Base-by-base conservation (phyloP, 2,797 vertebrate genomes). In the Sebastes oblongus region DNA sequence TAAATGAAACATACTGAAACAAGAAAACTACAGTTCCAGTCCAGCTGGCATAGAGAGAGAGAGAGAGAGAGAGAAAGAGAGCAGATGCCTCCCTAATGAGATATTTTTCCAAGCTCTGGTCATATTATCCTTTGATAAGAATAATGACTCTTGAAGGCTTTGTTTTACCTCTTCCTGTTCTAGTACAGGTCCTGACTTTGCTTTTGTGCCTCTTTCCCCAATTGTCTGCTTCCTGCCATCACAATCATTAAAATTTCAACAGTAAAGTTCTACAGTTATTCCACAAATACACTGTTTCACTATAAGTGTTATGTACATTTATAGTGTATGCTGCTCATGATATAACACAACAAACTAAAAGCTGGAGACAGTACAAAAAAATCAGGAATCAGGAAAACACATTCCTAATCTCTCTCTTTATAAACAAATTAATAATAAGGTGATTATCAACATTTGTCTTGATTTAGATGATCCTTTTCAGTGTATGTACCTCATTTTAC, bases 81-180 rank as follows among this genome's bases (percentile, higher is more conserved):
- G 59, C 82, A 86, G 64, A 79, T 81, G 61, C 69, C 68, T 81
- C 24, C 4, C 78, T 84, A 80, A 86, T 91, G 83, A 82, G 64
- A 60, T 54, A 27, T 65, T 80, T 80, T n/a, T 24, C 52, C 3
- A 18, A 75, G 30, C 16, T 18, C 56, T 24, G 22, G 36, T 66
- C 74, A 25, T 34, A n/a, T 16, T 39, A 25, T 74, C 10, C 12
- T 67, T 54, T 68, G 14, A 71, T 68, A 25, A 69, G 22, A 79
- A 18, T 61, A 62, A 76, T 55, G 5, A 9, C 59, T 29, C 13
- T 58, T 36, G 13, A 66, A 71, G 56, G 59, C 29, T 30, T 74
- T 65, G 16, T 76, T 69, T 66, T 10, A 52, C 61, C 42, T 78
- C 42, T 25, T 75, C 27, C 55, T 75, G 62, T 18, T 22, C 5